Conservation (phyloP, 2,888 invertebrate species). For the Odontomyia ornata region DNA sequence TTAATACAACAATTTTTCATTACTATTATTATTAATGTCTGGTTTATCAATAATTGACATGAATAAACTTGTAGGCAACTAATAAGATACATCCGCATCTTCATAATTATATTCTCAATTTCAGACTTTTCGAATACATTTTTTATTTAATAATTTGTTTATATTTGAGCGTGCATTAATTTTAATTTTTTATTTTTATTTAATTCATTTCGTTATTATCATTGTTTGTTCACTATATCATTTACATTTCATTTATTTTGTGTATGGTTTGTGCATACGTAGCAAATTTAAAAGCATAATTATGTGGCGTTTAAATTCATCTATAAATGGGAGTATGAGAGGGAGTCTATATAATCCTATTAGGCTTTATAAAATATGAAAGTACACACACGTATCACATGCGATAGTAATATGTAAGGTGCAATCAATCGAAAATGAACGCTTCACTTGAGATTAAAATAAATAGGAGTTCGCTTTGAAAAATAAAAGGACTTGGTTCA, state of each 20-base stretch:
- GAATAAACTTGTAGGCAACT: slow-evolving; percentile 29
- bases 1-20: not conserved
- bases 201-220: not conserved
- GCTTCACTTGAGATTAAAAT: no score
- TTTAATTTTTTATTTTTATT: not conserved
- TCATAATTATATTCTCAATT: slow-evolving; percentile 42
- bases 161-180: not conserved
- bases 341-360: not conserved
- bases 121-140: slow-evolving; percentile 3
- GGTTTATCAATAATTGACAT: slow-evolving; percentile 15
- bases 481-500: no score
- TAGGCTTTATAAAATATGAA: not conserved
- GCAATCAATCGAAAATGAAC: no score
- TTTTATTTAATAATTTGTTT: not conserved
- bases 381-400: slow-evolving; percentile 7
- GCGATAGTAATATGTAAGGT: no score
- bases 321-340: not conserved
- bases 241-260: not conserved
- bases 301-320: not conserved
- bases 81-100: slow-evolving; percentile 47
- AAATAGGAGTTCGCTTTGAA: no score
- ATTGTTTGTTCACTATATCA: not conserved
- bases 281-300: not conserved
- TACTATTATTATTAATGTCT: not conserved
- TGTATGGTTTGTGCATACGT: not conserved